Conservation (phyloP, 2,888 invertebrate genomes). For the Synanthedon myopaeformis region DNA sequence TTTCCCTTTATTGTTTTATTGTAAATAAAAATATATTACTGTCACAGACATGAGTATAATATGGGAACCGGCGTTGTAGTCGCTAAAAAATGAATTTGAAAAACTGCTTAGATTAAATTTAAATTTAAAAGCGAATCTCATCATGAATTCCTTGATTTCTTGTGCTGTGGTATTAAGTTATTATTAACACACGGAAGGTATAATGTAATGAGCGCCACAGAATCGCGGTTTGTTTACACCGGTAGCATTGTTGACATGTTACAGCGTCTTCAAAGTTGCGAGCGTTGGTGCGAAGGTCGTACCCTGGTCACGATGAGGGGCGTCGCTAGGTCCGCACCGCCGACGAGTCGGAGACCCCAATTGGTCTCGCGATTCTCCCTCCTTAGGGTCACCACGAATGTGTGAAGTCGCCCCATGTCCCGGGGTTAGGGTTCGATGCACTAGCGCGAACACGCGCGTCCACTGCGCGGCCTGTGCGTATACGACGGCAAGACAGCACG, state of each 20-base stretch:
- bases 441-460: slow-evolving; percentile 35
- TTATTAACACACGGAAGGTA: no score
- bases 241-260: slow-evolving; percentile 18
- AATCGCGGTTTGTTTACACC: slow-evolving; percentile 46
- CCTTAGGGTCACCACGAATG: slow-evolving; percentile 79
- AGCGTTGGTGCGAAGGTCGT: slow-evolving; percentile 19
- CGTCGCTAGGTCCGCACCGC: slow-evolving; percentile 87
- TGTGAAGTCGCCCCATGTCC: slow-evolving; percentile 78
- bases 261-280: slow-evolving; percentile 3
- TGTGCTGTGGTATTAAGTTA: no score
- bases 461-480: slow-evolving; percentile 35
- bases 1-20: no score
- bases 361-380: slow-evolving; percentile 78
- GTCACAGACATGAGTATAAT: no score
- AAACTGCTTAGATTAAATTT: no score
- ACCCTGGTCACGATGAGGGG: slow-evolving; percentile 92
- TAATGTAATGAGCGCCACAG: no score
- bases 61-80: no score
- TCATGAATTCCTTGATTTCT: no score
- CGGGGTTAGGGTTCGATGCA: slow-evolving; percentile 22
- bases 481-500: slow-evolving; percentile 56
- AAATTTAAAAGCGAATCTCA: no score
- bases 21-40: no score
- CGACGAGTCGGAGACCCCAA: slow-evolving; percentile 90
- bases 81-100: no score